Percentiles rank a stretch among this genome's conserved stretches.
These are phyloP conservation scores for Brachylomia viminalis DNA, from an alignment of 2,888 invertebrate genomes.

Conservation along the genomic window DNA sequence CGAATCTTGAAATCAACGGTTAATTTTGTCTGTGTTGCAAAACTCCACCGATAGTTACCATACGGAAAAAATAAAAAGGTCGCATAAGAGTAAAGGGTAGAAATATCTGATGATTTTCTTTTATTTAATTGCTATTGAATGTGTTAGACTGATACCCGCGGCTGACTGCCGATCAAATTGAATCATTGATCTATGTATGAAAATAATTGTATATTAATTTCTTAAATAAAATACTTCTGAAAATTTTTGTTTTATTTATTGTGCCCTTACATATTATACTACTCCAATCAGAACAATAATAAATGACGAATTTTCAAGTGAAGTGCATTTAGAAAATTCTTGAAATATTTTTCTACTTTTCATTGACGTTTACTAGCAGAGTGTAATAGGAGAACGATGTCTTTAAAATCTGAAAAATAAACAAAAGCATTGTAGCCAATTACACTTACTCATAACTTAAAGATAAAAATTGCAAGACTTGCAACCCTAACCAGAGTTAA, in stretches of 20 bases:
- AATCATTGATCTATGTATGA: slow-evolving; percentile 86
- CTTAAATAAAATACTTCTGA: slow-evolving; percentile 89
- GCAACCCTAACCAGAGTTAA: background rate
- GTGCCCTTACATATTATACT: background rate
- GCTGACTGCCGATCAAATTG: slow-evolving; percentile 78
- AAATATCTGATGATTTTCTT: slow-evolving; percentile 58
- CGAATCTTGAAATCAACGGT: slow-evolving; percentile 48
- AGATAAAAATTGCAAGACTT: background rate
- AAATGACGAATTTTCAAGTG: background rate
- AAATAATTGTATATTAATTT: slow-evolving; percentile 90
- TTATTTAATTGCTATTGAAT: slow-evolving; percentile 72
- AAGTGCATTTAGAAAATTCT: background rate
- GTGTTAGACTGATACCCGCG: slow-evolving; percentile 80
- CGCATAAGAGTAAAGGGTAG: slow-evolving; percentile 68
- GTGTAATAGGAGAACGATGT: slow-evolving; percentile 88
- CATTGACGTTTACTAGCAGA: slow-evolving; percentile 84
- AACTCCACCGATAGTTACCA: slow-evolving; percentile 71
- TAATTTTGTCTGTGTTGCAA: slow-evolving; percentile 60
- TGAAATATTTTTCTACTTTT: slow-evolving; percentile 67
- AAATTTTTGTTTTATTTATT: slow-evolving; percentile 70
- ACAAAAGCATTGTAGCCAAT: background rate
- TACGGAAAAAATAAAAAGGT: slow-evolving; percentile 59
- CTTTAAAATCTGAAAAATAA: slow-evolving; percentile 84
- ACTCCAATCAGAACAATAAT: background rate
- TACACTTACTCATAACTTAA: background rate